Conservation (phyloP, 2,888 invertebrate species). For the Halocaridina rubra region DNA sequence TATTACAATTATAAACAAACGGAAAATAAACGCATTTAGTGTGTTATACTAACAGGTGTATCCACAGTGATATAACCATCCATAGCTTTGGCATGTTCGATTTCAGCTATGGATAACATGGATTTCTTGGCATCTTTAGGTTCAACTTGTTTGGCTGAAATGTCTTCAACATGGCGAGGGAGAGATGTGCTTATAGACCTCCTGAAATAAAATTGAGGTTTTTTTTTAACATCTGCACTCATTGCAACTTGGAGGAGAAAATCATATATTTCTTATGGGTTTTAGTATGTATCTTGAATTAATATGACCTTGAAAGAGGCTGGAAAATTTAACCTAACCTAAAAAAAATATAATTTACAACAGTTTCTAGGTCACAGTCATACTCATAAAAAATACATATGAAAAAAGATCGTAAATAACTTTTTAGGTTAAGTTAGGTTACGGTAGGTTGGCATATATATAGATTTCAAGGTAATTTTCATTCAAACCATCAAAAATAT, state of each 20-base stretch:
- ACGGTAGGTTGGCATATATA: no score
- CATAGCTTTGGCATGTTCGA: constrained; percentile 70
- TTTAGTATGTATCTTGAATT: not conserved
- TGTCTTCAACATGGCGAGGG: constrained; percentile 29
- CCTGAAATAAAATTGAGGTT: not conserved
- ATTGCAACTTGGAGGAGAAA: not conserved
- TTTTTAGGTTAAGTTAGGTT: no score
- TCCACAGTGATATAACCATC: constrained; percentile 74
- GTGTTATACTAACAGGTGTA: constrained; percentile 69
- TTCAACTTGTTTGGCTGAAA: constrained; percentile 48
- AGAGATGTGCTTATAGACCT: constrained; percentile 25
- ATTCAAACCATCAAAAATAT: no score
- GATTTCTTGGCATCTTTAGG: constrained; percentile 31
- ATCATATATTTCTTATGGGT: not conserved
- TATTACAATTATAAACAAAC: not conserved
- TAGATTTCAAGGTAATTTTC: no score
- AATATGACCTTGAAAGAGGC: not conserved
- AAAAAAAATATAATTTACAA: not conserved
- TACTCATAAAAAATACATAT: no score
- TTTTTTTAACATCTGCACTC: not conserved
- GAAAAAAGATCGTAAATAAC: no score
- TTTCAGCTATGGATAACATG: constrained; percentile 70
- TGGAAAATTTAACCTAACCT: not conserved
- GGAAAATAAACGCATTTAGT: not conserved
- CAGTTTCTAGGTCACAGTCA: not conserved